Evolutionary conservation across 1,140 invertebrate genomes (phyloP), one percentile per base, ranked within the genome.

Genomic region (Megalopta genalis): DNA sequence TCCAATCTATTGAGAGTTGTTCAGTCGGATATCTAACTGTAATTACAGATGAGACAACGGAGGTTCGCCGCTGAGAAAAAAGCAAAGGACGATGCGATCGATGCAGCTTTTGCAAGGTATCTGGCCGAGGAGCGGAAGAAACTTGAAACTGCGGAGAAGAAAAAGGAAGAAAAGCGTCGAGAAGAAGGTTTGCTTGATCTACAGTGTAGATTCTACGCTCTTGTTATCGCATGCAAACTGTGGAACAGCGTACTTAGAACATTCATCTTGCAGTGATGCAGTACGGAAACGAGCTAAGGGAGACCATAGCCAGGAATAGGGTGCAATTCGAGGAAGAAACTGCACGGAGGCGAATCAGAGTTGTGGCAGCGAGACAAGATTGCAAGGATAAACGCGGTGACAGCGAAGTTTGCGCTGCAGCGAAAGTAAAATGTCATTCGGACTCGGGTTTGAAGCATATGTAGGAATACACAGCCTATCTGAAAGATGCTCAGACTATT

Each of bases 251-350:
- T 39, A 9, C 0, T 7, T 42, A 25, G 8, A 18, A n/a, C 10
- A 14, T 63, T 60, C 49, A 21, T n/a, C 2, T 63, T 39, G n/a
- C 5, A 80, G 78, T 42, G 9, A 18, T 23, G 0, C 72, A 12
- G 27, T 76, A 76, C 23, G 46, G 72, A 21, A 68, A 63, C 1
- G 78, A 80, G 9, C 27, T 80, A n/a, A 59, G 32, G 1, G 59
- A 76, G 14, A 32, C 25, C 1, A 76, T 80, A 32, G 42, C 23
- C 14, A 52, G 27, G 27, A 68, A 54, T 12, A 67, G 8, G 6
- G n/a, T 25, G 8, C 16, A 32, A 54, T 46, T 54, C 9, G 12
- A 2, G 7, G 39, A 39, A 0, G 52, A 62, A 4, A 16, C 39
- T 3, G 46, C 8, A 2, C 1, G n/a, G 6, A 46, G 6, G 6